Evolutionary conservation across 2,113 vertebrate genomes (phyloP), one percentile per base, ranked within the genome.

Genomic region (Epinephelus fuscoguttatus): DNA sequence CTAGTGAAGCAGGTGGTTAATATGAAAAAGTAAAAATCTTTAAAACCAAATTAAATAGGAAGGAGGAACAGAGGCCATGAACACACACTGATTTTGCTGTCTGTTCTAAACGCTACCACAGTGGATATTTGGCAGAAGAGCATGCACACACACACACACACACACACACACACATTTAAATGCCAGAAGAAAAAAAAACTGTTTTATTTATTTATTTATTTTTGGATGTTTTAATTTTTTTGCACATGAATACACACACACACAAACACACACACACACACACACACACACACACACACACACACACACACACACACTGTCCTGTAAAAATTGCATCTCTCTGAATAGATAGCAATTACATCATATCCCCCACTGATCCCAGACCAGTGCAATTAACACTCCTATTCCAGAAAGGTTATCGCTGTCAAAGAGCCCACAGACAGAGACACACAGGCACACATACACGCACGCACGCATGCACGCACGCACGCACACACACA

Each of bases 321-420:
- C 77, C 63, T 59, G 77, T 78, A 78, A 70, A 80, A 92, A 82
- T 8, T 3, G 59, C 60, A 70, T 78, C 76, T 78, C 76, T 76
- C 49, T 71, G 85, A 89, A 88, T 80, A 87, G 86, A 86, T 73
- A 52, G 69, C 81, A 91, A 90, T 91, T 91, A 90, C 75, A 93
- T 52, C 62, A 63, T 78, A 81, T 88, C 76, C 75, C 85, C 63
- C n/a, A 86, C 84, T 91, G 89, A 92, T 91, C 81, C 84, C 69
- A 88, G 86, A 89, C 86, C 89, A 82, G 86, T 92, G 81, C 91
- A 92, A 92, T 93, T 92, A 94, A 91, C 88, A 89, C 87, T 75
- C 59, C 77, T 69, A 73, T 92, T 87, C 73, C 87, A 86, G 81
- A 94, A 93, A 93, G 93, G 93, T 94, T 92, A 92, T 86, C 17